Conservation (phyloP, 2,797 vertebrate species). For the Pseudochirops corinnae region DNA sequence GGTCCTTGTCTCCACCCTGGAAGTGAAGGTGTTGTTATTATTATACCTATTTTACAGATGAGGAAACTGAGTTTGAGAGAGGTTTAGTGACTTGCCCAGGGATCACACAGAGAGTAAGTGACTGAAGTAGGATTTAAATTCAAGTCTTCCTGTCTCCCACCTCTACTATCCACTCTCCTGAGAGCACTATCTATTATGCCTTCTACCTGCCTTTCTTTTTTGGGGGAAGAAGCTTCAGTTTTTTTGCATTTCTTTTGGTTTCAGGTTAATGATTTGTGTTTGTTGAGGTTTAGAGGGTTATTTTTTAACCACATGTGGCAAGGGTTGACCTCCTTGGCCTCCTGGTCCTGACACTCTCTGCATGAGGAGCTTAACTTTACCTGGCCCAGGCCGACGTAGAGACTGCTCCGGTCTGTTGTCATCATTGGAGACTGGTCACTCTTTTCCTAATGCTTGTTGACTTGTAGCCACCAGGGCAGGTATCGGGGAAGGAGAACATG, state of each 20-base stretch:
- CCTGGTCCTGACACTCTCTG: neutral
- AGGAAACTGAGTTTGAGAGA: neutral
- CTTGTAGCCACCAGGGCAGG: neutral
- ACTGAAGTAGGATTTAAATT: neutral
- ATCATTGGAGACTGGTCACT: neutral
- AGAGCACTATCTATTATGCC: neutral
- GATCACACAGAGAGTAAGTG: neutral
- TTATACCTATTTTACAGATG: neutral
- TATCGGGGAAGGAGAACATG: neutral
- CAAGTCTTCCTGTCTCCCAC: neutral
- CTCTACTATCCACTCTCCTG: neutral
- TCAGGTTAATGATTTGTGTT: neutral
- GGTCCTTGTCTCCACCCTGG: neutral
- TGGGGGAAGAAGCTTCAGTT: neutral
- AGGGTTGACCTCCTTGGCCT: neutral
- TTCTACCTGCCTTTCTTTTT: neutral
- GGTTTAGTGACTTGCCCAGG: neutral
- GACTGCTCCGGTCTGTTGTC: neutral
- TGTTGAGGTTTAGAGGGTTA: neutral
- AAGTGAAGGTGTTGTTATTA: neutral
- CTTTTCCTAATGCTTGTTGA: neutral
- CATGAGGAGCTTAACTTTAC: neutral
- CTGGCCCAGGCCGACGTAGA: neutral
- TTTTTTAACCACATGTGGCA: neutral
- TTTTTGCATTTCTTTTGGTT: neutral